phyloP scores from a whole-genome alignment of 1,140 invertebrate species.

The Melanaphis sacchari region DNA sequence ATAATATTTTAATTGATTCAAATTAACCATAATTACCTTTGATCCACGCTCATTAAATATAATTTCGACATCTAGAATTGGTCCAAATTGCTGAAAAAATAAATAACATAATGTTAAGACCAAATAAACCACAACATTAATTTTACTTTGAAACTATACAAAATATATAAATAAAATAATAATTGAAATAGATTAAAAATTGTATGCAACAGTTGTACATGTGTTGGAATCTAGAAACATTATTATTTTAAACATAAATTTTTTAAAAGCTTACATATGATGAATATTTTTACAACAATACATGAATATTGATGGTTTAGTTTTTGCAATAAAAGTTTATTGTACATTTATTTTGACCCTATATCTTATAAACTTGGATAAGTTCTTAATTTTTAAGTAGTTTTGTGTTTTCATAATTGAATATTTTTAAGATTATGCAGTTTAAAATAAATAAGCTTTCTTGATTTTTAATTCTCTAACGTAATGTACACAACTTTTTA shows the following conservation, averaged over 20 bases:
- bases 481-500: no score
- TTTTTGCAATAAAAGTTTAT: slow-evolving; percentile 19
- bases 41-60: slow-evolving; percentile 99
- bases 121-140: slow-evolving; percentile 18
- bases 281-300: background rate
- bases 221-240: slow-evolving; percentile 2
- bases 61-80: slow-evolving; percentile 98
- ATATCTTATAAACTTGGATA: background rate
- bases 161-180: background rate
- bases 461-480: no score
- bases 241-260: slow-evolving; percentile 49
- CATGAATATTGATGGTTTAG: slow-evolving; percentile 27
- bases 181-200: background rate
- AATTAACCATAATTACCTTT: slow-evolving; percentile 81
- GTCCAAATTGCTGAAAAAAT: slow-evolving; percentile 93
- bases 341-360: background rate
- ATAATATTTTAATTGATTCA: background rate
- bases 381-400: background rate
- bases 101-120: slow-evolving; percentile 62
- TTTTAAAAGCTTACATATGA: slow-evolving; percentile 40
- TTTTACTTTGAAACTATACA: background rate
- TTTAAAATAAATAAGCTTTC: background rate
- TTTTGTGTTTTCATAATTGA: background rate
- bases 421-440: background rate
- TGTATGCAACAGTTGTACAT: background rate